A percentile compares a stretch with the other conserved stretches of the same genome.
Evolutionary conservation across 2,888 invertebrate genomes (phyloP).

Genomic region (Boloria selene): DNA sequence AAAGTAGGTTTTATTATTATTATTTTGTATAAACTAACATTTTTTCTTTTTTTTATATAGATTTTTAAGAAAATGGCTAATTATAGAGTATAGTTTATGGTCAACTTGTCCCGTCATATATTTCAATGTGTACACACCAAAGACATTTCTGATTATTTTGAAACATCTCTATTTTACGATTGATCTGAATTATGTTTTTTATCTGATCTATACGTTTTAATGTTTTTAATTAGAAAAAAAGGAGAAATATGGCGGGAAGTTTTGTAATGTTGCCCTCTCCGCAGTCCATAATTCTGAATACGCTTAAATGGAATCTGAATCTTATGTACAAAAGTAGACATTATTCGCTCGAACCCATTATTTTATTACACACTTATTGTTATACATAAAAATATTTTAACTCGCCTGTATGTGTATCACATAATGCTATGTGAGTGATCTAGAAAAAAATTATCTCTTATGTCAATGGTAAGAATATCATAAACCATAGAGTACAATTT

Average conservation of each 20-base stretch:
- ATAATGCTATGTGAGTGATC: slow-evolving; percentile 3
- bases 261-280: slow-evolving; percentile 37
- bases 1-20: slow-evolving; percentile 36
- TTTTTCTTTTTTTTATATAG: slow-evolving; percentile 22
- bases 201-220: slow-evolving; percentile 13
- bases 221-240: neutral
- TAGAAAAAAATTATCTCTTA: slow-evolving; percentile 1
- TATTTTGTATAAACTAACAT: slow-evolving; percentile 34
- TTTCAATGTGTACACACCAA: slow-evolving; percentile 51
- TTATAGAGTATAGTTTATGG: slow-evolving; percentile 15
- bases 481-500: neutral
- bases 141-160: slow-evolving; percentile 42
- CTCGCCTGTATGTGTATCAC: neutral
- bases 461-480: neutral
- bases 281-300: slow-evolving; percentile 45
- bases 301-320: slow-evolving; percentile 36
- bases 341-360: slow-evolving; percentile 35
- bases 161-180: slow-evolving; percentile 5
- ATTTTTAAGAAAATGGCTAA: slow-evolving; percentile 29
- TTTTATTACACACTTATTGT: slow-evolving; percentile 3
- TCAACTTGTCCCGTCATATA: slow-evolving; percentile 34
- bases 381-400: slow-evolving; percentile 33
- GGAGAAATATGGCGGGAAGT: slow-evolving; percentile 11
- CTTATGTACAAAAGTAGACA: slow-evolving; percentile 45
- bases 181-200: slow-evolving; percentile 16